Percentiles rank a stretch among this genome's conserved stretches.
phyloP scores from a whole-genome alignment of 2,888 invertebrate species.

The Hesperia comma region DNA sequence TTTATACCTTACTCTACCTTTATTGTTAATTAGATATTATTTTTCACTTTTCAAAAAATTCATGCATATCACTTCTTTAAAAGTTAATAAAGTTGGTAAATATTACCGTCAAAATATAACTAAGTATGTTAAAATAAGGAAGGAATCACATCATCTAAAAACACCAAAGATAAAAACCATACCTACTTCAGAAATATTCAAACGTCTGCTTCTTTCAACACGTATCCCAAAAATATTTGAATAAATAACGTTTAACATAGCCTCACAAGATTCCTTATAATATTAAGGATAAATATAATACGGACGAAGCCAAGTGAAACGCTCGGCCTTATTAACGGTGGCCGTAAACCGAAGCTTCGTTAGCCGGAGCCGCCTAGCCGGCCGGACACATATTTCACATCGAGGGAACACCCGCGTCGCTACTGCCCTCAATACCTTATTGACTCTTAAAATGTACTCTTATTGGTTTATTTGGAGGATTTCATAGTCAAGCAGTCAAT shows the following conservation, averaged over 20 bases:
- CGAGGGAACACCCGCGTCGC: slow-evolving; percentile 59
- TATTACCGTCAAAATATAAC: no score
- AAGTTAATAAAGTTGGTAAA: no score
- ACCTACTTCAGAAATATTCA: no score
- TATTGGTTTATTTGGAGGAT: slow-evolving; percentile 15
- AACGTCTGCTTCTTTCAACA: no score
- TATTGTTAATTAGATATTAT: no score
- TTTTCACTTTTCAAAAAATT: no score
- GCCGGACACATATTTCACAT: slow-evolving; percentile 53
- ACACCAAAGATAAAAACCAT: no score
- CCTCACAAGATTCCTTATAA: neutral
- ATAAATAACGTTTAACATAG: neutral
- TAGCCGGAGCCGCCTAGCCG: slow-evolving; percentile 41
- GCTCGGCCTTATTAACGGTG: slow-evolving; percentile 58
- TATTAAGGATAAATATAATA: slow-evolving; percentile 24
- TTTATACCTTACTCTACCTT: no score
- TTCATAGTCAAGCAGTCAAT: slow-evolving; percentile 1
- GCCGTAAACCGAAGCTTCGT: slow-evolving; percentile 52
- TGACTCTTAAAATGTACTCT: slow-evolving; percentile 8
- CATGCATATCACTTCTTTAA: no score
- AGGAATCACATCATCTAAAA: no score
- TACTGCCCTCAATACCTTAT: slow-evolving; percentile 20
- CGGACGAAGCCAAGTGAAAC: slow-evolving; percentile 24
- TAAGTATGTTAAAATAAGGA: no score
- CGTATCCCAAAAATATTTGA: no score